Evolutionary conservation across 1,140 invertebrate genomes (phyloP).

Genomic region (Eulimnadia texana): DNA sequence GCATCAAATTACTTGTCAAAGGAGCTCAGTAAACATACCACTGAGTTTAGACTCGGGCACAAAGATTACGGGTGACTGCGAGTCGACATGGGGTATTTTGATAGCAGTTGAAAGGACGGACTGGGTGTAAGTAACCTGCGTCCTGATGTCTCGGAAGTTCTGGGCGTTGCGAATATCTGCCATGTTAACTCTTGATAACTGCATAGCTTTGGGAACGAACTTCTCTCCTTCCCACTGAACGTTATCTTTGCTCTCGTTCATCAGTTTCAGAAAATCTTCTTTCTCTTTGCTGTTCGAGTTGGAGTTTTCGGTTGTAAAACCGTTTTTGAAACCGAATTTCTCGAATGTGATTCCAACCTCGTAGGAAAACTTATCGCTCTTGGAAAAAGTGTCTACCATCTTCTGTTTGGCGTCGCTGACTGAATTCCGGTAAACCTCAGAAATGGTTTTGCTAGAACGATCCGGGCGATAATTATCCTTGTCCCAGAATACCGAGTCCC

Average conservation of each 20-base stretch:
- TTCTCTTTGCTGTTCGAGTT: background rate
- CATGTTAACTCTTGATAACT: background rate
- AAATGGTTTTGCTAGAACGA: background rate
- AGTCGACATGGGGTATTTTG: no score
- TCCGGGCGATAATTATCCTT: background rate
- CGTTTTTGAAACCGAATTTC: background rate
- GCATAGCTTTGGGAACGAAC: background rate
- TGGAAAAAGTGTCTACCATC: background rate
- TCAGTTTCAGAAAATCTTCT: background rate
- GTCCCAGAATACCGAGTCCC: slow-evolving; percentile 1
- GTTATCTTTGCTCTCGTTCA: background rate
- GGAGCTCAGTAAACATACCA: no score
- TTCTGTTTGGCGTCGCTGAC: background rate
- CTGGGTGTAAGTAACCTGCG: background rate
- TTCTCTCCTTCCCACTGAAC: background rate
- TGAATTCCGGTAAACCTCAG: background rate
- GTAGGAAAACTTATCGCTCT: background rate
- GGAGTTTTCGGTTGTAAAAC: background rate
- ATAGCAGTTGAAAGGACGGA: background rate
- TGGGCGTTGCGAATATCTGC: background rate
- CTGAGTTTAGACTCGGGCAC: no score
- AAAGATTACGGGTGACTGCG: no score
- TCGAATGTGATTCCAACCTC: background rate
- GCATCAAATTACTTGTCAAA: no score
- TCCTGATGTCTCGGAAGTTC: background rate